These are phyloP conservation scores for Margarornis squamiger DNA, from an alignment of 2,797 vertebrate genomes.

Conservation along the genomic window DNA sequence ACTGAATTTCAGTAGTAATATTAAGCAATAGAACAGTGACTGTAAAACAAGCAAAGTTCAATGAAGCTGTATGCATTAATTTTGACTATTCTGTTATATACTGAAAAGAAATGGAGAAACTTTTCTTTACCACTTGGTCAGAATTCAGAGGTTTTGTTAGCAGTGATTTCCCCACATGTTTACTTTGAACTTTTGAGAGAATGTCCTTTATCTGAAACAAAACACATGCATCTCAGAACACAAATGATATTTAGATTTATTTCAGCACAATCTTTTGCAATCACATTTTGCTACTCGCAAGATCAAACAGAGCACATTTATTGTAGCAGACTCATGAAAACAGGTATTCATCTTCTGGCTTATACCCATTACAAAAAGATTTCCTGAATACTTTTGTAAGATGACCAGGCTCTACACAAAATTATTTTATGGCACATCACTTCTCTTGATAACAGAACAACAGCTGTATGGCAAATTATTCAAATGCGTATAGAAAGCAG, in stretches of 20 bases:
- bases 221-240: conserved; percentile 21
- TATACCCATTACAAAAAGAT: not conserved
- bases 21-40: not conserved
- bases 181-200: conserved; percentile 81
- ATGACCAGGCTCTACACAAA: not conserved
- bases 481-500: not conserved
- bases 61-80: not conserved
- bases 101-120: not conserved
- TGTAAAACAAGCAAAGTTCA: not conserved
- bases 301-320: not conserved
- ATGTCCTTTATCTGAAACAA: conserved; percentile 81
- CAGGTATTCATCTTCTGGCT: not conserved
- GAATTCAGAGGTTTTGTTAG: conserved; percentile 80
- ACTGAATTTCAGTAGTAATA: not conserved
- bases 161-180: conserved; percentile 80
- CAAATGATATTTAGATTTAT: not conserved
- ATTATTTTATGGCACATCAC: not conserved
- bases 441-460: not conserved
- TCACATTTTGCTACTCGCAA: not conserved
- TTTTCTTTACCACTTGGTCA: conserved; percentile 86
- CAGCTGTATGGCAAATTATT: not conserved
- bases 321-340: not conserved
- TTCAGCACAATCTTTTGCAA: not conserved
- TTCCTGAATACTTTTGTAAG: not conserved
- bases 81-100: not conserved